phyloP scores from a whole-genome alignment of 92 coral and sea anemone genomes.

The Parazoanthus swiftii region DNA sequence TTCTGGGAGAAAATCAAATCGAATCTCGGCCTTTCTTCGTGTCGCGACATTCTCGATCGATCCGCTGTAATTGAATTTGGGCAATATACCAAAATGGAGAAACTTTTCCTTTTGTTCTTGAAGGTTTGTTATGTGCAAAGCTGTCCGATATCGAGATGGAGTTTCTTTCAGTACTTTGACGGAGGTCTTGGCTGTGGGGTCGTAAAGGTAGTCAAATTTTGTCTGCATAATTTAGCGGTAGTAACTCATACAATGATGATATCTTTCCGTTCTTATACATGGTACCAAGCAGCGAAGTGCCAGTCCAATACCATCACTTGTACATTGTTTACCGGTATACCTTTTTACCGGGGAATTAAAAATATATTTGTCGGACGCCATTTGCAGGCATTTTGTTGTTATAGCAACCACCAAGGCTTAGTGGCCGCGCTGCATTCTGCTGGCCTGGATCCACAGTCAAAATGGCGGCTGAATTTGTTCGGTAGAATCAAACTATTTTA shows the following conservation, averaged over 20 bases:
- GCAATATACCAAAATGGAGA: slow-evolving; percentile 74
- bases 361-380: slow-evolving; percentile 25
- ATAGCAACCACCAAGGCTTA: slow-evolving; percentile 26
- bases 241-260: too few relatives aligned
- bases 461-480: background rate
- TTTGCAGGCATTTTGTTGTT: slow-evolving; percentile 22
- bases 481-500: background rate
- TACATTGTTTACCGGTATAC: background rate
- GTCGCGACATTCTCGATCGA: slow-evolving; percentile 61
- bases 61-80: slow-evolving; percentile 65
- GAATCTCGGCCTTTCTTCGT: slow-evolving; percentile 72
- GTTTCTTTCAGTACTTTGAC: slow-evolving; percentile 74
- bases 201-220: slow-evolving; percentile 52
- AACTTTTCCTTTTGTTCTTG: slow-evolving; percentile 82
- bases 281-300: background rate
- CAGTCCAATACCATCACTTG: background rate
- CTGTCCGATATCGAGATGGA: slow-evolving; percentile 67
- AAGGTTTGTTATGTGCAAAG: slow-evolving; percentile 71
- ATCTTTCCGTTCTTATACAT: too few relatives aligned
- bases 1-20: slow-evolving; percentile 86
- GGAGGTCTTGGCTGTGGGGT: slow-evolving; percentile 67
- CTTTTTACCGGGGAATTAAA: background rate
- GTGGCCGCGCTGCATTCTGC: slow-evolving; percentile 16
- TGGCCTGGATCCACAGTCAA: slow-evolving; percentile 13
- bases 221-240: slow-evolving; percentile 10